Conservation (phyloP, 2,797 vertebrate genomes). For the Sardinella longiceps region DNA sequence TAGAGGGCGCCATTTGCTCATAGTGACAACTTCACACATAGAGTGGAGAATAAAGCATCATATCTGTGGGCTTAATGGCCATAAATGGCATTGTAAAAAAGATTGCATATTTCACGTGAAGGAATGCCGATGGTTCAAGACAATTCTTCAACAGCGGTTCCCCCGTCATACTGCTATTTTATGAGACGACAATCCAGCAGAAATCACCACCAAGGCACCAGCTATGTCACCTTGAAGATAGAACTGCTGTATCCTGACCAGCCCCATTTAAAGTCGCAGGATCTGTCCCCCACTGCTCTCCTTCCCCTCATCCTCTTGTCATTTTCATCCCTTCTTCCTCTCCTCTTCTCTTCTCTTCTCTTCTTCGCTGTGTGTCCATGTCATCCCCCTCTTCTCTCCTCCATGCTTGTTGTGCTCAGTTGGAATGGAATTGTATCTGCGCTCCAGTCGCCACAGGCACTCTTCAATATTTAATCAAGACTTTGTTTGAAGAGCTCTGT, state of each 20-base stretch:
- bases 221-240: slow-evolving; percentile 12
- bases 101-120: not conserved
- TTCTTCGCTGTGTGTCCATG: not conserved
- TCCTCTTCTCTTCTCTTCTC: not conserved
- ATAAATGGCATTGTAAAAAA: not conserved
- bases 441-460: slow-evolving; percentile 62
- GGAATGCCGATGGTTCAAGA: not conserved
- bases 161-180: not conserved
- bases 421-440: slow-evolving; percentile 61
- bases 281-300: not conserved
- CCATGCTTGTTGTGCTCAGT: slow-evolving; percentile 43
- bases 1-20: not conserved
- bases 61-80: not conserved
- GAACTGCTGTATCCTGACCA: not conserved
- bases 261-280: not conserved
- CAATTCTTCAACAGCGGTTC: not conserved
- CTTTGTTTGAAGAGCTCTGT: slow-evolving; percentile 72
- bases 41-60: not conserved
- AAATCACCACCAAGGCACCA: not conserved
- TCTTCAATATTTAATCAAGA: slow-evolving; percentile 77
- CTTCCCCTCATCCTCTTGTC: not conserved
- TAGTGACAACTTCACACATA: not conserved
- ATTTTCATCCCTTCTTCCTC: slow-evolving; percentile 31
- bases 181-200: not conserved
- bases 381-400: not conserved